phyloP scores from a whole-genome alignment of 2,113 vertebrate genomes.

The Triplophysa tibetana region DNA sequence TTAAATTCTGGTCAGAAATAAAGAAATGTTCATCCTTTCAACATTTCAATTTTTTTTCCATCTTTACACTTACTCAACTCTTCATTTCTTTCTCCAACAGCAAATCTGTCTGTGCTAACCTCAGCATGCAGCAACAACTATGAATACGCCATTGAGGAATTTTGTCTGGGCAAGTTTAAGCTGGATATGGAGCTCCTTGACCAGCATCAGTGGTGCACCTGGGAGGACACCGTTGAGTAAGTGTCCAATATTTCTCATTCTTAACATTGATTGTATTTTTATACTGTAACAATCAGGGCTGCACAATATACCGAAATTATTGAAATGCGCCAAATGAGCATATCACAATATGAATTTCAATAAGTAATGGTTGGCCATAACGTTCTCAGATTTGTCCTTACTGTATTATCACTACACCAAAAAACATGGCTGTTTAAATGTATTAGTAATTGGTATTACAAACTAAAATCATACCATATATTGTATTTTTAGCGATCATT shows the following conservation, averaged over 20 bases:
- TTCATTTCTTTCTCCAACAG: constrained; percentile 34
- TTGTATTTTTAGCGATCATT: no score
- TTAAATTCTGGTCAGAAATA: no score
- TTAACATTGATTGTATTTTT: background rate
- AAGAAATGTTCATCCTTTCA: no score
- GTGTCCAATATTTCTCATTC: constrained; percentile 55
- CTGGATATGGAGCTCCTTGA: constrained; percentile 84
- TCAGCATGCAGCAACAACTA: constrained; percentile 76
- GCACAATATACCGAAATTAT: background rate
- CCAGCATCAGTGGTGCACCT: constrained; percentile 83
- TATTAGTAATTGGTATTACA: no score
- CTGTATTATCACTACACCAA: no score
- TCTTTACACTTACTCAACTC: background rate
- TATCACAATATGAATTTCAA: no score
- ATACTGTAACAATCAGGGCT: background rate
- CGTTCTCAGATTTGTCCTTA: no score
- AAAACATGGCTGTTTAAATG: no score
- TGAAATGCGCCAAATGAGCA: background rate
- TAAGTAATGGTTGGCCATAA: no score
- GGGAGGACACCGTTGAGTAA: constrained; percentile 86
- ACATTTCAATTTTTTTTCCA: background rate
- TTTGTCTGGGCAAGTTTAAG: constrained; percentile 82
- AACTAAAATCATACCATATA: no score
- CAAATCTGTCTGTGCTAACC: constrained; percentile 4
- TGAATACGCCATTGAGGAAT: constrained; percentile 75